phyloP scores from a whole-genome alignment of 2,113 vertebrate genomes.

The Raphicerus campestris region DNA sequence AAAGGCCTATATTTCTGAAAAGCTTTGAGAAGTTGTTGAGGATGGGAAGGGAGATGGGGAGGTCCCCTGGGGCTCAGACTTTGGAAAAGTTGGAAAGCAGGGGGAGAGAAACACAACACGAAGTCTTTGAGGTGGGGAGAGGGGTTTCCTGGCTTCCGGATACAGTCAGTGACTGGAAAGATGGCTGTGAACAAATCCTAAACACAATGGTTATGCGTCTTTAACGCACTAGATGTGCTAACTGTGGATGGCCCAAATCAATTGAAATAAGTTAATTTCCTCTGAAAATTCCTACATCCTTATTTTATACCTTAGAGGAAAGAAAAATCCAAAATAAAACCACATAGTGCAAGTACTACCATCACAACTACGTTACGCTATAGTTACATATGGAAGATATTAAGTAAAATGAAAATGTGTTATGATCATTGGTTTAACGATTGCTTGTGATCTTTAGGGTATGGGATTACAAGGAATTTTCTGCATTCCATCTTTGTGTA shows the following conservation, averaged over 20 bases:
- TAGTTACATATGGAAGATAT: neutral
- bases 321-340: neutral
- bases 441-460: neutral
- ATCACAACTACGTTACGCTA: neutral
- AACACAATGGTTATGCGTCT: neutral
- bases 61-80: neutral
- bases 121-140: neutral
- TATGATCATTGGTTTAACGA: neutral
- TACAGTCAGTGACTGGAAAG: neutral
- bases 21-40: constrained; percentile 7
- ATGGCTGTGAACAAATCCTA: neutral
- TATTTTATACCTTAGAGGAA: neutral
- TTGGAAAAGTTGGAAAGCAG: neutral
- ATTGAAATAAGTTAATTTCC: neutral
- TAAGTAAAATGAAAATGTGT: constrained; percentile 33
- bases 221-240: neutral
- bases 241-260: neutral
- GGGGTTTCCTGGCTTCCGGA: neutral
- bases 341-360: neutral
- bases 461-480: neutral
- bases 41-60: neutral
- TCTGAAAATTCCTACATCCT: neutral
- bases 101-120: neutral
- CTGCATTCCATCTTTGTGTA: neutral
- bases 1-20: constrained; percentile 20